Evolutionary conservation across 2,797 vertebrate species (phyloP).

Genomic region (Ctenosaura bakeri): DNA sequence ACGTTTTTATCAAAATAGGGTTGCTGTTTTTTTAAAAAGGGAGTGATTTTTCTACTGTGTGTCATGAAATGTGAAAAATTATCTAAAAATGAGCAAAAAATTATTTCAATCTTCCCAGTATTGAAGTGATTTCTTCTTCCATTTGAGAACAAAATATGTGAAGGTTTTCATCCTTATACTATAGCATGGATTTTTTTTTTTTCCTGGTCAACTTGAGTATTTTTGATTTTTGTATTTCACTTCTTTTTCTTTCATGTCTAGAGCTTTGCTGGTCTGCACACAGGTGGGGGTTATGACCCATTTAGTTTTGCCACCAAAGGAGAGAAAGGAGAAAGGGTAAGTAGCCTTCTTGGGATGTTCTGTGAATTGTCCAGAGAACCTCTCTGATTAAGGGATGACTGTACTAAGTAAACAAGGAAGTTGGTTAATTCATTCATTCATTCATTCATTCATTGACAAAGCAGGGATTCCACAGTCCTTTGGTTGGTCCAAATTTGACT

Average conservation of each 20-base stretch:
- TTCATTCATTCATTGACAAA: not conserved
- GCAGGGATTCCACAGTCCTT: not conserved
- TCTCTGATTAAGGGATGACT: not conserved
- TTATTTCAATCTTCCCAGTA: no score
- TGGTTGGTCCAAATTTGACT: not conserved
- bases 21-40: no score
- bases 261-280: conserved; percentile 74
- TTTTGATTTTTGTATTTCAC: conserved; percentile 22
- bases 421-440: no score
- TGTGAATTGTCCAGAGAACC: no score
- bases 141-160: no score
- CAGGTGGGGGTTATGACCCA: conserved; percentile 78
- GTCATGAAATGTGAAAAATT: no score
- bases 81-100: no score
- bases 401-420: no score
- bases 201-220: not conserved
- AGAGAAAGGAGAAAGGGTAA: conserved; percentile 89
- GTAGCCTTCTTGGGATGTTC: conserved; percentile 17
- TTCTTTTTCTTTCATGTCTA: conserved; percentile 58
- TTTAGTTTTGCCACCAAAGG: conserved; percentile 84
- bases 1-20: no score
- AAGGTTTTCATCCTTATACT: no score
- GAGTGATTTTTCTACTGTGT: no score
- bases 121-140: not conserved
- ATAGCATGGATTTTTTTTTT: no score